Percentiles rank a stretch among this genome's conserved stretches.
phyloP scores from a whole-genome alignment of 2,113 vertebrate genomes.

The Pitta sordida region DNA sequence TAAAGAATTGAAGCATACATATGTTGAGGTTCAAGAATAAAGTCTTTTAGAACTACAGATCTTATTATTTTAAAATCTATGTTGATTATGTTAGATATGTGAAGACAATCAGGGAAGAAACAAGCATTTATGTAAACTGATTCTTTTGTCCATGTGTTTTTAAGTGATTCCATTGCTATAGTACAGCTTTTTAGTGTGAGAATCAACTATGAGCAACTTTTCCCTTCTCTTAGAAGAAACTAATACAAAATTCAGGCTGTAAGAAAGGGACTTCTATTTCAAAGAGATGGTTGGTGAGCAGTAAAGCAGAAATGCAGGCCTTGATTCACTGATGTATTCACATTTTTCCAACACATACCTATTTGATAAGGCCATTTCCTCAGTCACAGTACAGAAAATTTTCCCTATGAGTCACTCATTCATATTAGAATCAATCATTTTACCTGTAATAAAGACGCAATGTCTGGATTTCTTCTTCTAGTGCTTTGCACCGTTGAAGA shows the following conservation, averaged over 20 bases:
- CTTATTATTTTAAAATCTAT: background rate
- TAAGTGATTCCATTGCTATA: background rate
- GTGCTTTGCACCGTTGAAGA: constrained; percentile 71
- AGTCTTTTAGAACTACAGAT: background rate
- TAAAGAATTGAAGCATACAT: background rate
- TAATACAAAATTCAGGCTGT: background rate
- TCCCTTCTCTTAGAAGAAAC: background rate
- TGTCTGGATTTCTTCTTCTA: constrained; percentile 80
- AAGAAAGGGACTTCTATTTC: constrained; percentile 4
- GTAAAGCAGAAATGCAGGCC: constrained; percentile 39
- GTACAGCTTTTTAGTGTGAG: background rate
- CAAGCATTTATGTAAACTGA: background rate
- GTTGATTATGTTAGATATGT: background rate
- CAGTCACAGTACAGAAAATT: constrained; percentile 6
- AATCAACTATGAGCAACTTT: background rate
- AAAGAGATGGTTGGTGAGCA: constrained; percentile 29
- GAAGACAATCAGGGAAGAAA: background rate
- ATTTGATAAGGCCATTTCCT: constrained; percentile 58
- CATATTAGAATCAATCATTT: constrained; percentile 32
- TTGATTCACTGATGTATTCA: constrained; percentile 60
- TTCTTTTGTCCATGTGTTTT: background rate
- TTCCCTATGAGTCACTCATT: constrained; percentile 40
- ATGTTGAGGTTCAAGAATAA: background rate
- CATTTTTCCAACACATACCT: constrained; percentile 42
- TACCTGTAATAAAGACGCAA: constrained; percentile 82